Evolutionary conservation across 2,113 vertebrate genomes (phyloP), one percentile per base, ranked within the genome.

Genomic region (Glareola pratincola): DNA sequence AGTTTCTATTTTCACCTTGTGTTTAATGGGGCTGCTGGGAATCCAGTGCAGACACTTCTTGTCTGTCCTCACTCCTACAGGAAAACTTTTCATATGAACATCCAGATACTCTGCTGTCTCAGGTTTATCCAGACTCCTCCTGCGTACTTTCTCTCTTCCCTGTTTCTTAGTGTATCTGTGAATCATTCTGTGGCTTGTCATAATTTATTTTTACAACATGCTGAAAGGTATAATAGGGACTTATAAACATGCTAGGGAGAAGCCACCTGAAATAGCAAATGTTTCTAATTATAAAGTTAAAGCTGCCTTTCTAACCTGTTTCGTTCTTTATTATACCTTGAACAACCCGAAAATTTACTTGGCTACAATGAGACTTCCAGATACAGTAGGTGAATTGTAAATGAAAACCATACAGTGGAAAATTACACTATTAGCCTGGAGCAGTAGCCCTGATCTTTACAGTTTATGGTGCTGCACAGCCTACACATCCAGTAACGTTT

Each of bases 251-350:
- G 26, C 32, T 82, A 24, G 41, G 43, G 39, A 89, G 47, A 82
- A 94, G 45, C 27, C 69, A 82, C 57, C 57, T 92, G 77, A 95
- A 95, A 68, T 85, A 96, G 83, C 56, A 34, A 87, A 32, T 69
- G 77, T 76, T 95, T 94, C 69, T 85, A 92, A 97, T 94, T 94
- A 73, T 79, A 62, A 92, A 87, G 77, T 87, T 91, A 82, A 90
- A 95, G 53, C 76, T 94, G 80, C 51, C 75, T 97, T 95, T 93
- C 43, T 91, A 43, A 94, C 56, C 72, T 92, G 4, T 78, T 89
- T 91, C 22, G 3, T 74, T 90, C 72, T 96, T 93, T 91, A 94
- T 92, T 85, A 16, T 77, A 67, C 80, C 47, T 94, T 84, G 64
- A 81, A 83, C 56, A 89, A 92, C 79, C 56, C 0, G 0, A 89